Evolutionary conservation across 1,140 invertebrate species (phyloP).

Genomic region (Euwallacea fornicatus): DNA sequence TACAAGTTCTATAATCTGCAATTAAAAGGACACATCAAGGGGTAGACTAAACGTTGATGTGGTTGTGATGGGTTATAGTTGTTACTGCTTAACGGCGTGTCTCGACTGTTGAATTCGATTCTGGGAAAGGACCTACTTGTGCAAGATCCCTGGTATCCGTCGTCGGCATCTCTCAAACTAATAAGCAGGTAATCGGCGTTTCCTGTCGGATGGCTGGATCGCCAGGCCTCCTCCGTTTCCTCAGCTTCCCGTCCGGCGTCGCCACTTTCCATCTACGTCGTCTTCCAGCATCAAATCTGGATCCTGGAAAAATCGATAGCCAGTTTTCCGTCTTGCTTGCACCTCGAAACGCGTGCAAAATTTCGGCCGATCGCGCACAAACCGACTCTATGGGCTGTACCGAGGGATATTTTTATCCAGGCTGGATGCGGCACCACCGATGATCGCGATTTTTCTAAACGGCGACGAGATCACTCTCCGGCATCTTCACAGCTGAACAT

Average conservation of each 20-base stretch:
- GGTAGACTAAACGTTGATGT: no score
- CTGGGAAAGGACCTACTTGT: not conserved
- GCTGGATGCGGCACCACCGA: constrained; percentile 4
- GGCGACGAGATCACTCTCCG: not conserved
- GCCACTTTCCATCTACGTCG: constrained; percentile 16
- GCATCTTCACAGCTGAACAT: not conserved
- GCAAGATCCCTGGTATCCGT: not conserved
- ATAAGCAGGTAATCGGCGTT: constrained; percentile 8
- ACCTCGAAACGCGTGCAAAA: constrained; percentile 20
- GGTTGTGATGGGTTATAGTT: no score
- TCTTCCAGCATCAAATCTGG: constrained; percentile 33
- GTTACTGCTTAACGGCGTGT: no score
- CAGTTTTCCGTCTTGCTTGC: constrained; percentile 12
- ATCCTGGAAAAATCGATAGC: constrained; percentile 40
- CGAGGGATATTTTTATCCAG: constrained; percentile 31
- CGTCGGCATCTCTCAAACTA: constrained; percentile 1
- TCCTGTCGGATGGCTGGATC: not conserved
- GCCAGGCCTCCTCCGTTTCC: constrained; percentile 5
- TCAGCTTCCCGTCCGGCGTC: constrained; percentile 37
- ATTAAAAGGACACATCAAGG: no score
- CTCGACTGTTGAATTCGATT: no score
- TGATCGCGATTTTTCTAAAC: constrained; percentile 20
- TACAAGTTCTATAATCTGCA: no score
- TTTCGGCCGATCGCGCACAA: constrained; percentile 36
- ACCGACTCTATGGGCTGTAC: constrained; percentile 35